Evolutionary conservation across 2,888 invertebrate genomes (phyloP).

Genomic region (Ormyrus rosae): DNA sequence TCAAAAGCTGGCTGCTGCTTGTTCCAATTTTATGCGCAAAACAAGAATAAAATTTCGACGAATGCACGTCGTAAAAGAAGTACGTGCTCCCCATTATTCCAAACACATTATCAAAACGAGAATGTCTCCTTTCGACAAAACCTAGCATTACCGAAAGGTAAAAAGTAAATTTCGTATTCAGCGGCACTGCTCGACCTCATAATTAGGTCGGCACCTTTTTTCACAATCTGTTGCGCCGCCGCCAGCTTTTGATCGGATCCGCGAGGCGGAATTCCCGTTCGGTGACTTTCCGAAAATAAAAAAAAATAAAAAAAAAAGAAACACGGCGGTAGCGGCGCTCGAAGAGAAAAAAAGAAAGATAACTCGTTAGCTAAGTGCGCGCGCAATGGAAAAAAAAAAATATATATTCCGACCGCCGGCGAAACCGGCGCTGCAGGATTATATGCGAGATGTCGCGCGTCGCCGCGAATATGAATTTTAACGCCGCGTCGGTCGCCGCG

Average conservation of each 20-base stretch:
- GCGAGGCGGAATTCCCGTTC: constrained; percentile 28
- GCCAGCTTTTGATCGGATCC: constrained; percentile 35
- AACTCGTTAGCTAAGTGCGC: background rate
- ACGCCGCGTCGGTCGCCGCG: background rate
- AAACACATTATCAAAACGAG: too few species aligned
- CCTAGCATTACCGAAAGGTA: constrained; percentile 2
- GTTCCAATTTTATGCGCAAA: too few species aligned
- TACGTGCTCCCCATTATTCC: too few species aligned
- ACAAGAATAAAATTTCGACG: too few species aligned
- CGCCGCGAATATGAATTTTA: constrained; percentile 42
- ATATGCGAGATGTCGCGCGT: background rate
- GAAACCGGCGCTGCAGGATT: constrained; percentile 34
- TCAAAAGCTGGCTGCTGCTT: too few species aligned
- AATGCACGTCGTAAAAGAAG: too few species aligned
- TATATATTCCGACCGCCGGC: constrained; percentile 2
- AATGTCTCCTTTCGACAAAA: too few species aligned
- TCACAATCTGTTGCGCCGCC: constrained; percentile 18
- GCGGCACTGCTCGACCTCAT: constrained; percentile 7
- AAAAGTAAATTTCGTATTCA: constrained; percentile 41
- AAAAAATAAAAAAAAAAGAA: constrained; percentile 10
- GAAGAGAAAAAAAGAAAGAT: constrained; percentile 3
- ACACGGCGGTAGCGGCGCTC: too few species aligned
- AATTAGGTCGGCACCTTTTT: constrained; percentile 37
- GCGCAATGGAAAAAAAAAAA: constrained; percentile 18
- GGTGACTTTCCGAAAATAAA: constrained; percentile 21